Base-by-base conservation (phyloP, 1,140 invertebrate genomes). In the Chionoecetes opilio region DNA sequence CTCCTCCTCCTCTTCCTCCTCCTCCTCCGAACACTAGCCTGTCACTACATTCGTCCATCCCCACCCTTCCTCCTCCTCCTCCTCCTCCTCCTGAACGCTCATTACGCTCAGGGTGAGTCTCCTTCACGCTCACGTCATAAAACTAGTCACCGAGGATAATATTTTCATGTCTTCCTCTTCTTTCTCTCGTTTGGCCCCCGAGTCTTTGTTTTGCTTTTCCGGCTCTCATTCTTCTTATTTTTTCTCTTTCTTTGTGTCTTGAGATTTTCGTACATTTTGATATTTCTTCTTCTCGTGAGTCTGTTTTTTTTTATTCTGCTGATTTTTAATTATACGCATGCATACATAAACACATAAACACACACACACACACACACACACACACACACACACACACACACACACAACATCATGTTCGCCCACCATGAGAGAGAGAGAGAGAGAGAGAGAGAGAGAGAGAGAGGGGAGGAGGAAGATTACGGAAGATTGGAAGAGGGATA, bases 371-470 rank as follows among this genome's bases (percentile, higher is more conserved):
- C 53, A 63, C 53, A 63, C 53, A 63, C 53, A 63, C 53, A 63
- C 53, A 63, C 53, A 41, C 38, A 41, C 38, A 41, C 38, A 41
- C 46, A 53, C 31, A 86, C 14, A 86, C 46, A 53, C 46, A 53
- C 46, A 53, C 46, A 53, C 46, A 53, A n/a, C 6, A 3, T 87
- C 17, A 32, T 34, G 86, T n/a, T 53, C 46, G 46, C 46, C 46
- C 21, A 53, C 46, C 21, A 17, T 21, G 89, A 63, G 9, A 91
- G 89, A 63, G 29, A 29, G 35, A 41, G 41, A 91, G 41, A 17
- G 41, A 91, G 89, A 53, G 37, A 38, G 41, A 53, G 35, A 31
- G 26, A 63, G 89, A 26, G 89, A 46, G 46, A 75, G 46, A 41
- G 31, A 32, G 26, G 32, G 32, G 21, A n/a, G 63, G 31, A 91